Base-by-base conservation (phyloP, 2,888 invertebrate genomes). In the Microctonus brassicae region DNA sequence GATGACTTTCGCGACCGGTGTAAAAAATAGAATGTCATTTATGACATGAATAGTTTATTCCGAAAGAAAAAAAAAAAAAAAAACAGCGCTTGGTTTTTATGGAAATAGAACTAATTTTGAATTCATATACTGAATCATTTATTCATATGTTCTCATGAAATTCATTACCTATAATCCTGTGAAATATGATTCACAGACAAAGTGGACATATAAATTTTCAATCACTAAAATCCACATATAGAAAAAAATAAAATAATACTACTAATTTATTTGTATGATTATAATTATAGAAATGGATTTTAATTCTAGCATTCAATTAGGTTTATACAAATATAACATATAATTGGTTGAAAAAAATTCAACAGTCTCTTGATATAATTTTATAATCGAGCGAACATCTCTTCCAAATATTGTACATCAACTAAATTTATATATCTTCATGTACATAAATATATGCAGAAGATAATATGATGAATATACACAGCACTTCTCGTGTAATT, bases 401-500 rank as follows among this genome's bases (percentile, higher is more conserved):
- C 53, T 55, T 65, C 55, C 34, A 65, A 65, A 55, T 65, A 42
- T 65, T 22, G n/a, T n/a, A n/a, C n/a, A n/a, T n/a, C 22, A 67
- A 17, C 47, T 13, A 17, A 57, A 11, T n/a, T 68, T 36, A 36
- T 36, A 5, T 36, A 36, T n/a, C 17, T 47, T 17, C 7, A 58
- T 58, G 2, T 68, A 57, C 57, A 29, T 52, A 39, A 33, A 26
- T 58, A 57, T 11, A 57, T 22, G 24, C 11, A 36, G 69, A n/a
- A n/a, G n/a, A 47, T 17, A 47, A 61, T 60, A 63, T 63, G 55
- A 70, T 69, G 76, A 75, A 73, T 58, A 58, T 58, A 17, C 68
- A 67, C 70, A 57, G 69, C 70, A 75, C 34, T 65, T 34, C 72
- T 75, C 72, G 69, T 73, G 76, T 72, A 73, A 77, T 74, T 77